Percentiles rank a stretch among this genome's conserved stretches.
Evolutionary conservation across 1,140 invertebrate genomes (phyloP).

Genomic region (Doryteuthis pealeii): DNA sequence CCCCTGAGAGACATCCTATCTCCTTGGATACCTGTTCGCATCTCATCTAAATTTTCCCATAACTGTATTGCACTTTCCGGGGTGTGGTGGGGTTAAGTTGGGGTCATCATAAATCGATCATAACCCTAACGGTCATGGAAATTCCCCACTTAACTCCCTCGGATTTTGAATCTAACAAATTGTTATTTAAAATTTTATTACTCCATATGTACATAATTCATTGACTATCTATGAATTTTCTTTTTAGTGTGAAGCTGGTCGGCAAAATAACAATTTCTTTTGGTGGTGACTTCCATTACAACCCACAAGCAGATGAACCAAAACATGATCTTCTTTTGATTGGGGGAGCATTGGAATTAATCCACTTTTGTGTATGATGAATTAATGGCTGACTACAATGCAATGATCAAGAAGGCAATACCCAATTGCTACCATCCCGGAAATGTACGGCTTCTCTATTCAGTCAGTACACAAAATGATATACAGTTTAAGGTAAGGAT

Average conservation of each 20-base stretch:
- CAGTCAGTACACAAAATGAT: constrained; percentile 48
- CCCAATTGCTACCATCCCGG: constrained; percentile 14
- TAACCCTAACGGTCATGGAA: too few species aligned
- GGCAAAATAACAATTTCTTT: constrained; percentile 44
- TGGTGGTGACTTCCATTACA: constrained; percentile 57
- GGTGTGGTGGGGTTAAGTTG: too few species aligned
- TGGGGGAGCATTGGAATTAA: constrained; percentile 62
- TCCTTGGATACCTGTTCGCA: too few species aligned
- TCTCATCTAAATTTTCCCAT: too few species aligned
- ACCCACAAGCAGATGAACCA: constrained; percentile 27
- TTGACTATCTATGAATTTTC: too few species aligned
- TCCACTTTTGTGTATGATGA: constrained; percentile 55
- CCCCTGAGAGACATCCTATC: too few species aligned
- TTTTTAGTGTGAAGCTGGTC: constrained; percentile 50
- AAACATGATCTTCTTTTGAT: constrained; percentile 50
- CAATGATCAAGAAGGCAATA: constrained; percentile 13
- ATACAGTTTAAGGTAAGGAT: constrained; percentile 56
- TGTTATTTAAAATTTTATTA: too few species aligned
- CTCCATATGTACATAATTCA: too few species aligned
- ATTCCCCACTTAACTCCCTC: too few species aligned
- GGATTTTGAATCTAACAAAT: too few species aligned
- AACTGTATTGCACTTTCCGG: too few species aligned
- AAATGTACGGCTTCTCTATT: constrained; percentile 48
- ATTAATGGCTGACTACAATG: constrained; percentile 40
- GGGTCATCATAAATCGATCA: too few species aligned